Evolutionary conservation across 2,888 invertebrate genomes (phyloP).

Genomic region (Coronaproctus castanopsis): DNA sequence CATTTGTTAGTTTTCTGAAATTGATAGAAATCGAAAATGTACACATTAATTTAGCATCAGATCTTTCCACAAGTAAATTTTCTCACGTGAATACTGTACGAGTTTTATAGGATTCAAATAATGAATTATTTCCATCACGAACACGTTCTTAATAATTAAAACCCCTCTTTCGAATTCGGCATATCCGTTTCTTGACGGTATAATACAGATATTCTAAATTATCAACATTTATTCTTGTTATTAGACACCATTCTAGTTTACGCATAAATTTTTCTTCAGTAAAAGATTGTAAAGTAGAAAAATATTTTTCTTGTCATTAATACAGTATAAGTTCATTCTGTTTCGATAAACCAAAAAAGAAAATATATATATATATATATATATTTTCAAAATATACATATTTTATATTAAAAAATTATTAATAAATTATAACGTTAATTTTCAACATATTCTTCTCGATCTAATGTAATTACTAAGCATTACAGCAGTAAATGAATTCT

Average conservation of each 20-base stretch:
- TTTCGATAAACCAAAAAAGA: slow-evolving; percentile 1
- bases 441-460: slow-evolving; percentile 6
- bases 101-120: background rate
- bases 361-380: background rate
- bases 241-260: background rate
- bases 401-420: slow-evolving; percentile 1
- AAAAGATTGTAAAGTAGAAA: background rate
- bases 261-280: background rate
- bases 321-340: background rate
- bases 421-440: slow-evolving; percentile 9
- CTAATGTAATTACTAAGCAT: slow-evolving; percentile 4
- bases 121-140: too few relatives aligned
- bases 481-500: slow-evolving; percentile 4
- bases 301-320: background rate
- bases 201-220: background rate
- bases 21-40: background rate
- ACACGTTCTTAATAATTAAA: too few relatives aligned
- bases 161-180: too few relatives aligned
- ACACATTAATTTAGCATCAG: background rate
- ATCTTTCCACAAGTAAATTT: background rate
- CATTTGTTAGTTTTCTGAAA: background rate
- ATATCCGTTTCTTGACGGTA: background rate
- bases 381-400: slow-evolving; percentile 1
- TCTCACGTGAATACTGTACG: background rate
- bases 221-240: background rate